Conservation (phyloP, 2,797 vertebrate species). For the Galago senegalensis region DNA sequence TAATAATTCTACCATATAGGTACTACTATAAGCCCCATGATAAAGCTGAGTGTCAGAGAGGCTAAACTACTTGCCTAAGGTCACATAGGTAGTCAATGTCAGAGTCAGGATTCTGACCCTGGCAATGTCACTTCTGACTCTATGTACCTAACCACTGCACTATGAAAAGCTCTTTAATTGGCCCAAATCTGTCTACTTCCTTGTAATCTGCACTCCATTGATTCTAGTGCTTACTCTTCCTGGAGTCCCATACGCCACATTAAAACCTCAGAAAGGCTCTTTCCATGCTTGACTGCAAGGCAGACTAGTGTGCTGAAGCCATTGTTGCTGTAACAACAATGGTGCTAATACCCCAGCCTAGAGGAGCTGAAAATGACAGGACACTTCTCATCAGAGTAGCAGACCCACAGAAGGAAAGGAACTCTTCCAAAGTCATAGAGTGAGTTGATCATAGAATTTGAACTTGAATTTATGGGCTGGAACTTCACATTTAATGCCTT, state of each 20-base stretch:
- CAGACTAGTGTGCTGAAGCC: not conserved
- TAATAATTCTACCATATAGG: not conserved
- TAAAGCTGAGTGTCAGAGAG: slow-evolving; percentile 3
- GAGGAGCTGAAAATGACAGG: not conserved
- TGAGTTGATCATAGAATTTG: slow-evolving; percentile 22
- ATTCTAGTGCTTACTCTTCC: not conserved
- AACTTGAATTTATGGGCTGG: slow-evolving; percentile 34
- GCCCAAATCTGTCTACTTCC: not conserved
- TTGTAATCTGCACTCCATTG: not conserved
- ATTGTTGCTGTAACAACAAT: not conserved
- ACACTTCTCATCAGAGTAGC: not conserved
- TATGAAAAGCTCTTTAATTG: slow-evolving; percentile 30
- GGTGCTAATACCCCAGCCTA: not conserved
- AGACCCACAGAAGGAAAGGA: slow-evolving; percentile 18
- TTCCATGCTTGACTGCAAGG: slow-evolving; percentile 22
- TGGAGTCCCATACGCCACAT: not conserved
- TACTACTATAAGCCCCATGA: not conserved
- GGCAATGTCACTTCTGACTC: not conserved
- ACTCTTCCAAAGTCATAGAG: not conserved
- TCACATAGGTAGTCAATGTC: not conserved
- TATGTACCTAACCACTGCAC: not conserved
- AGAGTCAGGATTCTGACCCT: slow-evolving; percentile 46
- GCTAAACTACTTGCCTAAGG: slow-evolving; percentile 43
- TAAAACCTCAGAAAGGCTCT: slow-evolving; percentile 33
- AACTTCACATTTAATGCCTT: not conserved